Base-by-base conservation (phyloP, 2,113 vertebrate species). In the Spheniscus mendiculus region DNA sequence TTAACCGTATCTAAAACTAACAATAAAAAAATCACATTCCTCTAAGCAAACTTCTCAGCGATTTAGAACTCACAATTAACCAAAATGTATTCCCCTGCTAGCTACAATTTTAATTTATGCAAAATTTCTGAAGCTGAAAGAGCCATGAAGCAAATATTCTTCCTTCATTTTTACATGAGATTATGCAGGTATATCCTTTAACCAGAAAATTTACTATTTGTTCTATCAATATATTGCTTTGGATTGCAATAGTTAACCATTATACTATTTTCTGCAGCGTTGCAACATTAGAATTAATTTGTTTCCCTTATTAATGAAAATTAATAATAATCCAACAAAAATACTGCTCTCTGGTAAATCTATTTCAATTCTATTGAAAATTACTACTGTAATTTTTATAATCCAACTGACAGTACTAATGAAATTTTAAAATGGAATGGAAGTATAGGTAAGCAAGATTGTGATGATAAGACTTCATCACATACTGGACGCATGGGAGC, bases 201-300 rank as follows among this genome's bases (percentile, higher is more conserved):
- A 61, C 12, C 21, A 73, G 63, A 87, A 94, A 83, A 45, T 11
- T 38, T 69, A 30, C 10, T 12, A 22, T 45, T 76, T 34, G 3
- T 76, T 92, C 79, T 69, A 92, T 47, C 34, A 88, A 53, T 49
- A 69, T 74, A 76, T 74, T 90, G 47, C 21, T 93, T 96, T 83
- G 45, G 15, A 69, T 93, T 87, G 58, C 44, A 91, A 74, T 59
- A 87, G 45, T 87, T 95, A 89, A 62, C 40, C 76, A 73, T 81
- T 58, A 62, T 71, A 32, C 10, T 93, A 36, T 91, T 96, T 97
- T 87, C 93, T 95, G 32, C 42, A 96, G 70, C 50, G 62, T 7
- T 82, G 32, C 44, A 93, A 49, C 20, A 78, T 32, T 89, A 81
- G 11, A 90, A 84, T 67, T 53, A 42, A 12, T 44, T 67, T 76